phyloP scores from a whole-genome alignment of 2,113 vertebrate genomes.

The Panthera uncia region DNA sequence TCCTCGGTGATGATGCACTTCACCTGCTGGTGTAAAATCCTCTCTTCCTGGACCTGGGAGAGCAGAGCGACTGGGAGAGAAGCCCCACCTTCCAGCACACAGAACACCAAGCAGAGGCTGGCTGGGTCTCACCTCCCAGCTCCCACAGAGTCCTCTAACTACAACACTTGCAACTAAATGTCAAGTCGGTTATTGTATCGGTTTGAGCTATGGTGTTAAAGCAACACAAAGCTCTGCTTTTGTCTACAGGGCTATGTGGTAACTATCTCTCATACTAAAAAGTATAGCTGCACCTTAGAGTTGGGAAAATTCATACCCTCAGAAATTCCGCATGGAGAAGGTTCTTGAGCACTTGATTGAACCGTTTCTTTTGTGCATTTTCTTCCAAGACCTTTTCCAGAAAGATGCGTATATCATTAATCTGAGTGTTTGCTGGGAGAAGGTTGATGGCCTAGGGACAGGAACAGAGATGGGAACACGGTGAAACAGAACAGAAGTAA shows the following conservation, averaged over 20 bases:
- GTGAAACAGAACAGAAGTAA: neutral
- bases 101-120: neutral
- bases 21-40: conserved; percentile 97
- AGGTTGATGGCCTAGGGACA: conserved; percentile 93
- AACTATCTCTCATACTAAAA: neutral
- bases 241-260: neutral
- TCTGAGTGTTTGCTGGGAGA: conserved; percentile 98
- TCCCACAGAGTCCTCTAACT: neutral
- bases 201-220: neutral
- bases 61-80: conserved; percentile 30
- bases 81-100: neutral
- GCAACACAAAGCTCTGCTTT: neutral
- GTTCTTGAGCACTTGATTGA: conserved; percentile 97
- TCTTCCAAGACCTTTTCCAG: conserved; percentile 98
- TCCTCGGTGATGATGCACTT: conserved; percentile 99
- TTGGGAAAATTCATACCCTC: conserved; percentile 85
- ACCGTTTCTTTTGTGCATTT: conserved; percentile 95
- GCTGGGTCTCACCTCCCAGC: neutral
- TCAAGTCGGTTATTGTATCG: neutral
- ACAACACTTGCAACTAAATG: neutral
- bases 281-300: neutral
- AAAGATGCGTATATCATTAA: conserved; percentile 95
- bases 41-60: conserved; percentile 95
- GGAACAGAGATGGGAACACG: neutral
- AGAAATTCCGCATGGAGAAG: conserved; percentile 98